Conservation (phyloP, 2,888 invertebrate species). For the Tachina fera region DNA sequence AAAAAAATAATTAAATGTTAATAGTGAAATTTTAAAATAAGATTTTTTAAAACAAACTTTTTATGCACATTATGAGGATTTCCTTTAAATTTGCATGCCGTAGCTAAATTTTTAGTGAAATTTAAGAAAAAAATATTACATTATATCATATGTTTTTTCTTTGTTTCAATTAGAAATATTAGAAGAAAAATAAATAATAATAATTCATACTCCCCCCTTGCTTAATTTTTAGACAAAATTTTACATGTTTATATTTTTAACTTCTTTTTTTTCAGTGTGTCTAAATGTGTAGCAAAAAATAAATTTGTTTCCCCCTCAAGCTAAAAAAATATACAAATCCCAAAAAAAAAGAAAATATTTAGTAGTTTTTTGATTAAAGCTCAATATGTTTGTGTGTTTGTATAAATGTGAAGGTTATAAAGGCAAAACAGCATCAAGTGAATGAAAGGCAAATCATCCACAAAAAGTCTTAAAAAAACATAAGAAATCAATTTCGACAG, state of each 20-base stretch:
- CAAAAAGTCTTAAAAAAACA: not conserved
- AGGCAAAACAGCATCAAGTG: slow-evolving; percentile 10
- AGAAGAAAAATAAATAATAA: too few relatives aligned
- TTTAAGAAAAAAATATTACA: not conserved
- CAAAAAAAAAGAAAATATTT: slow-evolving; percentile 22
- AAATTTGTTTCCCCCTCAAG: slow-evolving; percentile 46
- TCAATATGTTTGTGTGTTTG: slow-evolving; percentile 66
- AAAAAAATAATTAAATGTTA: not conserved
- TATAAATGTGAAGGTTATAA: slow-evolving; percentile 59
- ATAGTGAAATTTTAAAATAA: not conserved
- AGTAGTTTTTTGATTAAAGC: slow-evolving; percentile 65
- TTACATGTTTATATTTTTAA: slow-evolving; percentile 62
- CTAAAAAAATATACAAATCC: slow-evolving; percentile 38
- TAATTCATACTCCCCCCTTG: slow-evolving; percentile 1
- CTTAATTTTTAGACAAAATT: slow-evolving; percentile 42
- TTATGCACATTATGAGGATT: slow-evolving; percentile 52
- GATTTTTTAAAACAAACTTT: not conserved
- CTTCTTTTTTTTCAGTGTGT: slow-evolving; percentile 72
- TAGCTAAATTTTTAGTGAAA: slow-evolving; percentile 24
- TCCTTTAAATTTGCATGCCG: slow-evolving; percentile 45
- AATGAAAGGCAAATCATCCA: slow-evolving; percentile 11
- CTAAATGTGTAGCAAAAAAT: slow-evolving; percentile 71
- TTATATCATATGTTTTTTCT: slow-evolving; percentile 17
- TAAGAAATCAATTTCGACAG: slow-evolving; percentile 14
- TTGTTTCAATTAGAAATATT: not conserved